These are phyloP conservation scores for Trachelus stipa DNA, from an alignment of 2,888 invertebrate genomes.

Conservation along the genomic window DNA sequence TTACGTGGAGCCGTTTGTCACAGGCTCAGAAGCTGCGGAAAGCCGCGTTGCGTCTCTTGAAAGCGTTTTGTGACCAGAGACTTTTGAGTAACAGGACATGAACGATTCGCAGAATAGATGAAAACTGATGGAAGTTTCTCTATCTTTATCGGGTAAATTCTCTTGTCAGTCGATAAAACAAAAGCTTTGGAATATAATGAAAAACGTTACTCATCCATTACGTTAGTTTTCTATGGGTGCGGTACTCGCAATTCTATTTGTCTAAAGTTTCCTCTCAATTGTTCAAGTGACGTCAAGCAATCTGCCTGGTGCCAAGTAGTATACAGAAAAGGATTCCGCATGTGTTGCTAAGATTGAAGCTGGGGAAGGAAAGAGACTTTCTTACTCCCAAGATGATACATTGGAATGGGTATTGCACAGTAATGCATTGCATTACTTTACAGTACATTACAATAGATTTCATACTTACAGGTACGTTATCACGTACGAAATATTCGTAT, in stretches of 20 bases:
- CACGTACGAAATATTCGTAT: neutral
- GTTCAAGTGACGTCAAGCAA: neutral
- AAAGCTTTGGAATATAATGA: neutral
- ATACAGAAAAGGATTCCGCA: neutral
- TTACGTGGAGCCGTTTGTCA: conserved; percentile 49
- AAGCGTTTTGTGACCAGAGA: neutral
- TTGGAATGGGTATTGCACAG: neutral
- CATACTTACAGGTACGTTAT: neutral
- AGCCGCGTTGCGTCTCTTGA: neutral
- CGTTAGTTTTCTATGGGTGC: neutral
- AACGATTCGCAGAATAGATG: neutral
- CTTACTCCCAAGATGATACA: neutral
- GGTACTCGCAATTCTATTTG: neutral
- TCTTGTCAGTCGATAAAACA: neutral
- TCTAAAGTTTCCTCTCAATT: neutral
- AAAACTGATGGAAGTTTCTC: neutral
- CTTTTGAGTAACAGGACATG: neutral
- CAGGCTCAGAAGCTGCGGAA: conserved; percentile 38
- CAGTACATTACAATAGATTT: neutral
- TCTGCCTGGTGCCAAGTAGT: neutral
- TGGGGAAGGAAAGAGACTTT: neutral
- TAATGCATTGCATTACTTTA: neutral
- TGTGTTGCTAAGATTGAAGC: neutral
- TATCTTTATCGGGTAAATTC: neutral
- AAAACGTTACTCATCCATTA: neutral